phyloP scores from a whole-genome alignment of 37 sponge, comb jelly and placozoan genomes.

The Bolinopsis microptera region DNA sequence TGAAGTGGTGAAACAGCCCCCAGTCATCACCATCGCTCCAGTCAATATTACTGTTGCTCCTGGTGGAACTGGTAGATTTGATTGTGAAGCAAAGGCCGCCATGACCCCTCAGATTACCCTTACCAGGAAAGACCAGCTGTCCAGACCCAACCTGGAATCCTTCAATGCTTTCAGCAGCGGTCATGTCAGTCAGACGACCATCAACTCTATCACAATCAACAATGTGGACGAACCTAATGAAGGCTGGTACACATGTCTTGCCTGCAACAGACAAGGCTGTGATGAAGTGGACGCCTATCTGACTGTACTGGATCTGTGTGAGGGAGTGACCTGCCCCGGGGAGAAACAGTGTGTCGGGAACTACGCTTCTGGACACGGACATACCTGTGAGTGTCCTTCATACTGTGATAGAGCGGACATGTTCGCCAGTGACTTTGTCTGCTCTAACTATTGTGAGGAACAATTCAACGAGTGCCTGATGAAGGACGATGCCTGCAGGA shows the following conservation, averaged over 20 bases:
- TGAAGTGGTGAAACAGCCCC: background rate
- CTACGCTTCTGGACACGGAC: background rate
- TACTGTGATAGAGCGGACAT: background rate
- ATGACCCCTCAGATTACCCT: constrained; percentile 26
- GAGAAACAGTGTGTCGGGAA: constrained; percentile 40
- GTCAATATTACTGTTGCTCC: constrained; percentile 20
- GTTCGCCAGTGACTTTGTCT: background rate
- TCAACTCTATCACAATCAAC: constrained; percentile 9
- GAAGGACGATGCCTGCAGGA: background rate
- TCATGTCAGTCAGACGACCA: background rate
- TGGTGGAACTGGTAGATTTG: constrained; percentile 5
- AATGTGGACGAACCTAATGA: constrained; percentile 35
- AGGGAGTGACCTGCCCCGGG: constrained; percentile 50
- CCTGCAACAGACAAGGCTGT: constrained; percentile 23
- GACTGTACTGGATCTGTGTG: constrained; percentile 26
- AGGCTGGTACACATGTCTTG: constrained; percentile 61
- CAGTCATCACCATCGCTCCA: constrained; percentile 3
- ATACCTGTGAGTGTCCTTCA: constrained; percentile 12
- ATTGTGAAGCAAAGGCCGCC: constrained; percentile 15
- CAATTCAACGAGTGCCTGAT: constrained; percentile 13
- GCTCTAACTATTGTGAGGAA: constrained; percentile 48
- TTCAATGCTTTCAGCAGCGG: background rate
- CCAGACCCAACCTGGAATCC: background rate
- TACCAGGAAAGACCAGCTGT: constrained; percentile 15
- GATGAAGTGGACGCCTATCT: constrained; percentile 23